These are phyloP conservation scores for Oscheius sp. DNA, from an alignment of 2,888 invertebrate genomes.

Conservation along the genomic window DNA sequence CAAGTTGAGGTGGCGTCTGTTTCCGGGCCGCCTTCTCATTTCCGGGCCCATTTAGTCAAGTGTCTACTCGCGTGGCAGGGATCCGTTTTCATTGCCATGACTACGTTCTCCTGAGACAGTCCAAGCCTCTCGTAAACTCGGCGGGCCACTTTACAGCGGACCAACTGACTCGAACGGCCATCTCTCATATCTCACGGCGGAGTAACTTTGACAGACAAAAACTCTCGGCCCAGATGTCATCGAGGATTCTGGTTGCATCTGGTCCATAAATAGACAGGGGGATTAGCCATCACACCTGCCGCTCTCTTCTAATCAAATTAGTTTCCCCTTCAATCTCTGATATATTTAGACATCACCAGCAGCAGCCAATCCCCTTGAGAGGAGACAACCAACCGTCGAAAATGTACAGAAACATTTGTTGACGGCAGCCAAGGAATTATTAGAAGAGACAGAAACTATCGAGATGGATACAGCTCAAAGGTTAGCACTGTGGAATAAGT, in stretches of 20 bases:
- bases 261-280: slow-evolving; percentile 10
- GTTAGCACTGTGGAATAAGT: neutral
- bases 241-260: too few relatives aligned
- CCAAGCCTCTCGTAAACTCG: neutral
- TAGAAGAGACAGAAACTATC: slow-evolving; percentile 1
- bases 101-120: neutral
- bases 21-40: slow-evolving; percentile 23
- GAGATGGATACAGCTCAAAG: slow-evolving; percentile 14
- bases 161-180: slow-evolving; percentile 34
- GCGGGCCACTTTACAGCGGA: slow-evolving; percentile 18
- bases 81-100: slow-evolving; percentile 27
- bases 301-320: slow-evolving; percentile 10
- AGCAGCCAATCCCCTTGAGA: neutral
- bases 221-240: neutral
- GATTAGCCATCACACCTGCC: slow-evolving; percentile 23
- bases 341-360: too few relatives aligned
- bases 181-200: slow-evolving; percentile 20
- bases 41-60: slow-evolving; percentile 31
- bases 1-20: too few relatives aligned
- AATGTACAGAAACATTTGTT: neutral
- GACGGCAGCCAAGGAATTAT: neutral
- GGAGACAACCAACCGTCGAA: neutral
- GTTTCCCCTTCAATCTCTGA: too few relatives aligned
- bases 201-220: slow-evolving; percentile 15
- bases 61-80: slow-evolving; percentile 30